Evolutionary conservation across 2,888 invertebrate genomes (phyloP).

Genomic region (Trachelus tabidus): DNA sequence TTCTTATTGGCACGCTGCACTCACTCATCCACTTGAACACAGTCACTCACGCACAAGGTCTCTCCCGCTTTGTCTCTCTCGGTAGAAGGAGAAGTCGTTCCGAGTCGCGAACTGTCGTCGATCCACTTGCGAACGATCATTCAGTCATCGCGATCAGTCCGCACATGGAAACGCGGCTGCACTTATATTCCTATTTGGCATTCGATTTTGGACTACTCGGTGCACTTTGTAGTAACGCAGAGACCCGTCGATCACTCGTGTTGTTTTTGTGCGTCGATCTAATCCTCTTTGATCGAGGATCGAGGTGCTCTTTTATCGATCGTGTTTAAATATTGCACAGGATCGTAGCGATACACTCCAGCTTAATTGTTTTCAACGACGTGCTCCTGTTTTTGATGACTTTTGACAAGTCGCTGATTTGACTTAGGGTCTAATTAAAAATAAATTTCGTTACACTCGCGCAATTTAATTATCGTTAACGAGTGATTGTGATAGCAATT

Average conservation of each 20-base stretch:
- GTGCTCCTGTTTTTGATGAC: background rate
- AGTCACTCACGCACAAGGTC: background rate
- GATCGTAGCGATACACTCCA: background rate
- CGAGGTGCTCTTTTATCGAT: background rate
- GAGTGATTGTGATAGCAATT: background rate
- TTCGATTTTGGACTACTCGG: background rate
- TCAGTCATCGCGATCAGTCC: conserved; percentile 17
- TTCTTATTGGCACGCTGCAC: background rate
- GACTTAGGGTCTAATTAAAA: background rate
- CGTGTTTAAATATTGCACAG: background rate
- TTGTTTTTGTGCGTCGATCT: background rate
- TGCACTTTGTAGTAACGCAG: background rate
- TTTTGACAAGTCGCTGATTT: background rate
- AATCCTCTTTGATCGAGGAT: background rate
- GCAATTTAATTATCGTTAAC: background rate
- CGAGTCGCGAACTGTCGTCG: background rate
- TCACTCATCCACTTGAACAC: background rate
- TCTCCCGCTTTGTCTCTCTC: background rate
- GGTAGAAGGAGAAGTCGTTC: background rate
- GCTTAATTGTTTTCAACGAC: background rate
- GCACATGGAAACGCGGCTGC: conserved; percentile 20
- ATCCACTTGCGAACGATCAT: conserved; percentile 14
- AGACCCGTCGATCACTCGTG: background rate
- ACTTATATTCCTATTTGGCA: conserved; percentile 1
- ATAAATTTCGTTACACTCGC: background rate